phyloP scores from a whole-genome alignment of 2,797 vertebrate genomes.

The Semaprochilodus insignis region DNA sequence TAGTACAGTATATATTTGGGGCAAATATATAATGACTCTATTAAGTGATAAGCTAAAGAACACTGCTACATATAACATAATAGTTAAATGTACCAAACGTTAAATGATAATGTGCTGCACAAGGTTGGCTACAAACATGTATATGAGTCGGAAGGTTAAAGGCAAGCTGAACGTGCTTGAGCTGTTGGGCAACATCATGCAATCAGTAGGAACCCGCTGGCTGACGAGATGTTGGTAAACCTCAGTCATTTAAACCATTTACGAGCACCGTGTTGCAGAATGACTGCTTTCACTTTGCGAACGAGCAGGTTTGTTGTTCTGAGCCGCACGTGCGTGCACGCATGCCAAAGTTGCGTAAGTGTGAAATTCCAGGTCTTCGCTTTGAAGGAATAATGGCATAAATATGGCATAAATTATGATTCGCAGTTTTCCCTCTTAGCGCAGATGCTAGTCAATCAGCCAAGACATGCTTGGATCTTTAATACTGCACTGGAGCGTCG shows the following conservation, averaged over 20 bases:
- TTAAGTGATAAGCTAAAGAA: too few species aligned
- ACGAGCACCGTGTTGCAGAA: neutral
- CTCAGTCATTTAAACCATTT: neutral
- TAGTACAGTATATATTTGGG: too few species aligned
- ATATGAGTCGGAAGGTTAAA: neutral
- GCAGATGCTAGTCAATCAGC: neutral
- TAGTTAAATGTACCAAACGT: too few species aligned
- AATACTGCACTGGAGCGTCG: too few species aligned
- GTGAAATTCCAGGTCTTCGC: constrained; percentile 59
- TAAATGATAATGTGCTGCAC: too few species aligned
- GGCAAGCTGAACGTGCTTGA: neutral
- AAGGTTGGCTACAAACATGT: too few species aligned
- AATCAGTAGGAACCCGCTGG: neutral
- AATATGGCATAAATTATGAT: neutral
- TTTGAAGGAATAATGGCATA: constrained; percentile 4
- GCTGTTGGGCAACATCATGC: neutral
- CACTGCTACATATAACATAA: too few species aligned
- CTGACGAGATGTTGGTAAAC: constrained; percentile 7
- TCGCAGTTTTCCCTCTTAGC: neutral
- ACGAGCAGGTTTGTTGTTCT: constrained; percentile 44
- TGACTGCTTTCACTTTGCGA: neutral
- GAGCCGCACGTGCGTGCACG: constrained; percentile 32
- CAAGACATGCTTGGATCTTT: too few species aligned
- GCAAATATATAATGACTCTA: too few species aligned
- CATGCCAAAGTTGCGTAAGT: constrained; percentile 44